A percentile compares a stretch with the other conserved stretches of the same genome.
Conservation (phyloP, 2,113 vertebrate genomes). For the Mugil cephalus region DNA sequence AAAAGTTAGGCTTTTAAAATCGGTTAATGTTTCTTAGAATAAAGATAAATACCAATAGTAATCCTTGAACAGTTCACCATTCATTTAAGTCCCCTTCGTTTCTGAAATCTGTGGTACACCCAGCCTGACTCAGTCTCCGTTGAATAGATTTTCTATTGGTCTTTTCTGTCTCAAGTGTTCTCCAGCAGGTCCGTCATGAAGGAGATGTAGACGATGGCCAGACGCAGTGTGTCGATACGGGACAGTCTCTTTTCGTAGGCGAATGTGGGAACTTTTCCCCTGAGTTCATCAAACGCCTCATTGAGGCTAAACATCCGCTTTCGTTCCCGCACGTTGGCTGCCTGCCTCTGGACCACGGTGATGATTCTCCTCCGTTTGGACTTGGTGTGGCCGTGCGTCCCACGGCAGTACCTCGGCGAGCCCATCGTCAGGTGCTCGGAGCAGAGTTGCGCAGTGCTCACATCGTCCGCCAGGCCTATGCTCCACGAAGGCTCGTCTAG, state of each 20-base stretch:
- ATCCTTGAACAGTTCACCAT: background rate
- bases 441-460: slow-evolving; percentile 44
- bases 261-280: slow-evolving; percentile 96
- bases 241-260: slow-evolving; percentile 97
- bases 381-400: slow-evolving; percentile 70
- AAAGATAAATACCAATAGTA: background rate
- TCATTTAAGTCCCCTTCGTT: slow-evolving; percentile 1
- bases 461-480: slow-evolving; percentile 53
- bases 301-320: slow-evolving; percentile 98
- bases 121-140: background rate
- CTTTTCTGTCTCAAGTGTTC: slow-evolving; percentile 53
- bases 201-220: slow-evolving; percentile 97
- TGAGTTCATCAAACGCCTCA: slow-evolving; percentile 94
- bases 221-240: slow-evolving; percentile 94
- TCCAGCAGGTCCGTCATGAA: slow-evolving; percentile 96
- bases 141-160: background rate
- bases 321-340: slow-evolving; percentile 95
- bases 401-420: slow-evolving; percentile 53
- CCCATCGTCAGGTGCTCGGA: slow-evolving; percentile 44
- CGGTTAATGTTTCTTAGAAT: too few relatives aligned
- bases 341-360: slow-evolving; percentile 92
- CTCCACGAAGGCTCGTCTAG: slow-evolving; percentile 72
- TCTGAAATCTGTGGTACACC: too few relatives aligned
- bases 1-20: too few relatives aligned
- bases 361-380: slow-evolving; percentile 92